Evolutionary conservation across 2,888 invertebrate genomes (phyloP), one percentile per base, ranked within the genome.

Genomic region (Mesoligia furuncula): DNA sequence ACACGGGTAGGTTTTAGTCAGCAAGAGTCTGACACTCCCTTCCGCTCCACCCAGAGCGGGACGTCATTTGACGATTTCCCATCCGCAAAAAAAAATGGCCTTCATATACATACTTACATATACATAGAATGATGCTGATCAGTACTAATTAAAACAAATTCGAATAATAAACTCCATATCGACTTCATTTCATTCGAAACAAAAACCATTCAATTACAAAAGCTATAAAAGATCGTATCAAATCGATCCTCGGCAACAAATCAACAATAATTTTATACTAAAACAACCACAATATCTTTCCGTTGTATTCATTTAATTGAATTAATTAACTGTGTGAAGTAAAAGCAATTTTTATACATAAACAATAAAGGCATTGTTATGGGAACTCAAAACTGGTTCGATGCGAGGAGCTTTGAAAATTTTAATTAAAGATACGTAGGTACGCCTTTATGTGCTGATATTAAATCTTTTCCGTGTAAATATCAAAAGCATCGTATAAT

Each of bases 341-440:
- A 84, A 88, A 90, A 90, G 85, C 86, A 86, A 89, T 91, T 92
- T 91, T 90, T 89, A 87, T 88, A 83, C 77, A 85, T 90, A 90
- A 91, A 91, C 90, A 91, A 91, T 90, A 87, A 87, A 73, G 65
- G 74, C 62, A 76, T 85, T 79, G 80, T 84, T 86, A 88, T 76
- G 54, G 77, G 64, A 36, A 77, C 66, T 61, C 77, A 77, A 88
- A 80, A 87, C 75, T 73, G 69, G 73, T 78, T 71, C 75, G n/a
- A 77, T 62, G 61, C 68, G 51, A 90, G 90, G 88, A 85, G 91
- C 89, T 92, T 92, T 90, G 89, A 84, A 90, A 90, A 92, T 92
- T 93, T 93, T 94, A 94, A 94, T 94, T 93, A 94, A 92, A 91
- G 90, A 91, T 88, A 85, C 87, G 80, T 88, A 83, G 87, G 78